These are phyloP conservation scores for Dryoscopus gambensis DNA, from an alignment of 2,113 vertebrate genomes.

Conservation along the genomic window DNA sequence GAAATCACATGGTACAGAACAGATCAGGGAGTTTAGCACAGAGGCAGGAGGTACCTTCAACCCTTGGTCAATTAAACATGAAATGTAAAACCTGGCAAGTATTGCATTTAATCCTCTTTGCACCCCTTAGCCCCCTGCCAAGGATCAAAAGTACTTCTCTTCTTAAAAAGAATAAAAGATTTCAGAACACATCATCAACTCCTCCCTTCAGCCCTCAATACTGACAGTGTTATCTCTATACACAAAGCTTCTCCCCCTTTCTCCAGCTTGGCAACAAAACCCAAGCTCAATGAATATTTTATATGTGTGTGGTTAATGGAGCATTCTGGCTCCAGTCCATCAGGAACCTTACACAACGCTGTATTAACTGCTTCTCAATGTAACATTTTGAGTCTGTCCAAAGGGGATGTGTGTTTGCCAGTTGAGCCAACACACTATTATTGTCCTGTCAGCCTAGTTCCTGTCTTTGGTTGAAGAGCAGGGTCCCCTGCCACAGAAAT, in stretches of 20 bases:
- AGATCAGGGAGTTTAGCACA: constrained; percentile 5
- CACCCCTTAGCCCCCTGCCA: background rate
- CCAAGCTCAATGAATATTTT: constrained; percentile 70
- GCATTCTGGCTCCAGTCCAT: constrained; percentile 66
- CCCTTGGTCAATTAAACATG: constrained; percentile 50
- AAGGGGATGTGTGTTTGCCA: constrained; percentile 55
- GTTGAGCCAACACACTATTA: constrained; percentile 43
- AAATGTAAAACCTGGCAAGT: constrained; percentile 54
- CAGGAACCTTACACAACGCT: constrained; percentile 70
- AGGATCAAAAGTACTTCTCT: constrained; percentile 40
- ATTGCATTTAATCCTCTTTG: constrained; percentile 63
- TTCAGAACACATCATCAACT: constrained; percentile 1
- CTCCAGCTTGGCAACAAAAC: constrained; percentile 66
- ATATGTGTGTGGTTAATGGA: constrained; percentile 71
- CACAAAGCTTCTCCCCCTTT: constrained; percentile 9
- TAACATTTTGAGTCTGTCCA: constrained; percentile 59
- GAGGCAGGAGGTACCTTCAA: constrained; percentile 10
- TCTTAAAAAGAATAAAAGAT: constrained; percentile 16
- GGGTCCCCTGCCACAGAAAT: background rate
- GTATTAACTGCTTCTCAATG: constrained; percentile 66
- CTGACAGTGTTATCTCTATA: constrained; percentile 25
- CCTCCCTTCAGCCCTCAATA: background rate
- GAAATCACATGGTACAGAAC: background rate
- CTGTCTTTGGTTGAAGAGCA: background rate
- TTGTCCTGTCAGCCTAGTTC: constrained; percentile 11